Base-by-base conservation (phyloP, 2,113 vertebrate genomes). In the Trogon melanurus region DNA sequence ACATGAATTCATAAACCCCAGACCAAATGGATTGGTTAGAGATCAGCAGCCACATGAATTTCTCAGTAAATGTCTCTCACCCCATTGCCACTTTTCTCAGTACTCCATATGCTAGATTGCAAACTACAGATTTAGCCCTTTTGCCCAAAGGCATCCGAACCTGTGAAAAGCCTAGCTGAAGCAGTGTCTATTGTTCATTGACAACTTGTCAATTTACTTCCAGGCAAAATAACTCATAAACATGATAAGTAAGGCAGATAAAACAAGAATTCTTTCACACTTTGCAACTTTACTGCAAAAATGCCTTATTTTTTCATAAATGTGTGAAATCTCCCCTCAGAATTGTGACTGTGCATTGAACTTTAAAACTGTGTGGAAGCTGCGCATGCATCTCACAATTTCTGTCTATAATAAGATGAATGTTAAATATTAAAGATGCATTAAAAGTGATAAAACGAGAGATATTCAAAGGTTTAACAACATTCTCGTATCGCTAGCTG, bases 101-200 rank as follows among this genome's bases (percentile, higher is more conserved):
- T 95, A 85, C 97, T 98, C 98, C 98, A 98, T 98, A 98, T 98
- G 98, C 97, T 98, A 98, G 96, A 97, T 98, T 96, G 97, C 97
- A 98, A 97, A 92, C 97, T 97, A 97, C 98, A 97, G 97, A 98
- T 98, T 97, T 97, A 98, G 98, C 96, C 98, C 97, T 97, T 98
- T 98, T 98, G 97, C 98, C 98, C 98, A 98, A 98, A 98, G 98
- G 98, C 98, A 98, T 97, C 96, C 69, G 97, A 98, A 98, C 98
- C 98, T 98, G 98, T 98, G 98, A 99, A 99, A 99, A 99, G 98
- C 98, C 98, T 98, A 98, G 97, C 97, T 97, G 98, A 98, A 98
- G 98, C 97, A 96, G 96, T 97, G 98, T 98, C 97, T 98, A 98
- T 98, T 98, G 96, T 98, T 98, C 98, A 98, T 98, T 98, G 98